Evolutionary conservation across 2,888 invertebrate genomes (phyloP).

Genomic region (Oconnorella tubifera): DNA sequence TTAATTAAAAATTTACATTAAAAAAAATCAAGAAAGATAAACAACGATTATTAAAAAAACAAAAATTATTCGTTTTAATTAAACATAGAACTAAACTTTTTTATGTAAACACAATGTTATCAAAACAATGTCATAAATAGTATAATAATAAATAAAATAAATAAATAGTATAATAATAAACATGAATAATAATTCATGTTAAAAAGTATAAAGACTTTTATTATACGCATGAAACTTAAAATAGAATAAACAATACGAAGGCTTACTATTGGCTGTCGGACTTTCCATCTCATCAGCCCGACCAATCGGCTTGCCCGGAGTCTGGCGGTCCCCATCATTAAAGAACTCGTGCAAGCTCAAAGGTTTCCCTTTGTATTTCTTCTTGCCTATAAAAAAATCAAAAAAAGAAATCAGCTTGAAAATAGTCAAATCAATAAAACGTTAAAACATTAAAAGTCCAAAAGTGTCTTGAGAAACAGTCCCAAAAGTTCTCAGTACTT

Average conservation of each 20-base stretch:
- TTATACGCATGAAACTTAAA: background rate
- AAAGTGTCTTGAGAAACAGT: too few relatives aligned
- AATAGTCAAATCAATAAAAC: too few relatives aligned
- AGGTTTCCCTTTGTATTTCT: constrained; percentile 3
- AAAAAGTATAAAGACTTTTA: too few relatives aligned
- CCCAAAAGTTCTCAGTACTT: too few relatives aligned
- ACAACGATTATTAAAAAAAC: too few relatives aligned
- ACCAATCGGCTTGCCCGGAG: constrained; percentile 38
- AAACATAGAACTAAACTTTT: too few relatives aligned
- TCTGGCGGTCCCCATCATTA: constrained; percentile 62
- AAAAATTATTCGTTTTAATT: too few relatives aligned
- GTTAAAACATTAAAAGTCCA: too few relatives aligned
- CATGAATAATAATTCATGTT: too few relatives aligned
- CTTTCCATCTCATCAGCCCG: constrained; percentile 85
- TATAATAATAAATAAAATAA: background rate
- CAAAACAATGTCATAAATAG: background rate
- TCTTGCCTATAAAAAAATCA: background rate
- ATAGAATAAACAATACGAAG: background rate
- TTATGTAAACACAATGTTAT: too few relatives aligned
- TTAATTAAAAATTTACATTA: background rate
- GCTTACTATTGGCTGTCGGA: constrained; percentile 58
- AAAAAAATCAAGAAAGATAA: too few relatives aligned
- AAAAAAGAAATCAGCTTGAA: too few relatives aligned
- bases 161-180: background rate
- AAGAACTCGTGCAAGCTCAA: constrained; percentile 67